These are phyloP conservation scores for Ophiodon elongatus DNA, from an alignment of 2,113 vertebrate genomes.

Conservation along the genomic window DNA sequence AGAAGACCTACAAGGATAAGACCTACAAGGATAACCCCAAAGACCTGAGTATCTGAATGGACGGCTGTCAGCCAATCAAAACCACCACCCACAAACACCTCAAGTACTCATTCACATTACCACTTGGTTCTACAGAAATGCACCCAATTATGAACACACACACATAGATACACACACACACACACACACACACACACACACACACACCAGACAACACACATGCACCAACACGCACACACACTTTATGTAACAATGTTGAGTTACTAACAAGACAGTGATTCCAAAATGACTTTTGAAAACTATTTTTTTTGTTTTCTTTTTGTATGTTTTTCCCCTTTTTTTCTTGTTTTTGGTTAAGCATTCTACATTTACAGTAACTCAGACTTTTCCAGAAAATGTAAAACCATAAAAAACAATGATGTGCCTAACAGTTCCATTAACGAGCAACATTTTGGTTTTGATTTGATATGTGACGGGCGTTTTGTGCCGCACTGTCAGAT, in stretches of 20 bases:
- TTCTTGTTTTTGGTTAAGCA: slow-evolving; percentile 71
- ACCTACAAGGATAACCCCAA: slow-evolving; percentile 94
- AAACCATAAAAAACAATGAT: slow-evolving; percentile 86
- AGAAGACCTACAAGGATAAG: slow-evolving; percentile 91
- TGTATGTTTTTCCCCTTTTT: slow-evolving; percentile 47
- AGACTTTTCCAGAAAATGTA: slow-evolving; percentile 85
- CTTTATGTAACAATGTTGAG: slow-evolving; percentile 71
- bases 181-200: slow-evolving; percentile 25
- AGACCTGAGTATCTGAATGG: slow-evolving; percentile 96
- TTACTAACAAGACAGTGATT: slow-evolving; percentile 78
- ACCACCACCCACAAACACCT: slow-evolving; percentile 62
- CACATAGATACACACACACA: slow-evolving; percentile 7
- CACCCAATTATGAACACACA: slow-evolving; percentile 45
- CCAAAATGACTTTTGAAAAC: slow-evolving; percentile 77
- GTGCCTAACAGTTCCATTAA: slow-evolving; percentile 89
- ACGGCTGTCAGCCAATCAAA: slow-evolving; percentile 51
- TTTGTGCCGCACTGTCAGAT: slow-evolving; percentile 78
- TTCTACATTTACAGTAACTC: slow-evolving; percentile 79
- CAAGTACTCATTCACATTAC: slow-evolving; percentile 61
- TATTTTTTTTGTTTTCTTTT: slow-evolving; percentile 64
- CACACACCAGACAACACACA: slow-evolving; percentile 14
- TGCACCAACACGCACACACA: slow-evolving; percentile 17
- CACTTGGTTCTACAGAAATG: slow-evolving; percentile 60
- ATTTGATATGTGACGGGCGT: slow-evolving; percentile 75
- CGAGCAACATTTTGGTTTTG: slow-evolving; percentile 65